A percentile compares a stretch with the other conserved stretches of the same genome.
These are phyloP conservation scores for Tipula confusa DNA, from an alignment of 2,888 invertebrate genomes.

Conservation along the genomic window DNA sequence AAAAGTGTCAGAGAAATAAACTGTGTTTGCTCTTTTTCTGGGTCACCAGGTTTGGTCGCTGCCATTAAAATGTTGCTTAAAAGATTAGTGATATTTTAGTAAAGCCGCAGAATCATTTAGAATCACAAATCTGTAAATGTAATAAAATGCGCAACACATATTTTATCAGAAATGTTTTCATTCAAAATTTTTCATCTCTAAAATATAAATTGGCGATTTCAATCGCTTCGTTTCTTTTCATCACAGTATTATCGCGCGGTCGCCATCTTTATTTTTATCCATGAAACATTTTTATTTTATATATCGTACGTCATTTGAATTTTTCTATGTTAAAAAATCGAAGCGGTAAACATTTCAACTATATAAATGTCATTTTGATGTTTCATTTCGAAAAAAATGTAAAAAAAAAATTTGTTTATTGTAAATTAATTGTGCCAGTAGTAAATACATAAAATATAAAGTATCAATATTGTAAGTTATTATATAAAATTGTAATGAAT, in stretches of 20 bases:
- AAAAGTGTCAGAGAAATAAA: too few relatives aligned
- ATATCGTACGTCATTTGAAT: not conserved
- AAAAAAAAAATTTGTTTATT: not conserved
- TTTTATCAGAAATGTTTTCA: too few relatives aligned
- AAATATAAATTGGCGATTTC: too few relatives aligned
- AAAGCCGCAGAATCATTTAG: too few relatives aligned
- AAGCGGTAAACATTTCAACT: not conserved
- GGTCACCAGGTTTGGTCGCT: too few relatives aligned
- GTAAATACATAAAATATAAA: not conserved
- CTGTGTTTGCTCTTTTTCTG: too few relatives aligned
- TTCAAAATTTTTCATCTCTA: too few relatives aligned
- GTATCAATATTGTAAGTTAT: not conserved
- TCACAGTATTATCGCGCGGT: not conserved
- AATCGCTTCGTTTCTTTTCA: too few relatives aligned
- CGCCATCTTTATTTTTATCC: not conserved
- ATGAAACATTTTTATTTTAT: not conserved
- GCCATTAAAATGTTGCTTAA: too few relatives aligned
- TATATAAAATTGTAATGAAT: not conserved
- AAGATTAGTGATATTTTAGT: too few relatives aligned
- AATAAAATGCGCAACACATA: too few relatives aligned
- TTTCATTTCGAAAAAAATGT: not conserved
- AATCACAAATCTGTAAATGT: too few relatives aligned
- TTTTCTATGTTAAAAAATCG: not conserved
- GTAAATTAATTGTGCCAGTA: constrained; percentile 20
- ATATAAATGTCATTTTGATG: not conserved